Conservation (phyloP, 1,140 invertebrate genomes). For the Trachymyrmex cornetzi region DNA sequence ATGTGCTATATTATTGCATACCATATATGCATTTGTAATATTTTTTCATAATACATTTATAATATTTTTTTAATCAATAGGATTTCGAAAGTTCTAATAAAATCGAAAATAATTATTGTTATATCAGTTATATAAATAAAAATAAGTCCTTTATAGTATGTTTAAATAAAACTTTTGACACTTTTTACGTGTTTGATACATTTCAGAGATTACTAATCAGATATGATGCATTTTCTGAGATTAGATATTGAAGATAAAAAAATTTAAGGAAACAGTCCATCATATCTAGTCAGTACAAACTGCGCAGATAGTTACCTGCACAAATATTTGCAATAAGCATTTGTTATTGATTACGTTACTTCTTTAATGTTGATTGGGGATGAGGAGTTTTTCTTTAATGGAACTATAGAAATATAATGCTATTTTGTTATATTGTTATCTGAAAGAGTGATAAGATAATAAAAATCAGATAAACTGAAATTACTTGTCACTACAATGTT, state of each 20-base stretch:
- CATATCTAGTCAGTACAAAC: not conserved
- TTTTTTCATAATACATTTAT: not conserved
- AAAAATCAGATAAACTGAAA: not conserved
- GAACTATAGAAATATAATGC: not conserved
- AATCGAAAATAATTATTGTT: not conserved
- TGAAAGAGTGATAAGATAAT: not conserved
- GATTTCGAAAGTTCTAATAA: not conserved
- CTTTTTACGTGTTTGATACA: too few species aligned
- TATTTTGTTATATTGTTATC: not conserved
- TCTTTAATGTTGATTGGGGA: not conserved
- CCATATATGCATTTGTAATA: not conserved
- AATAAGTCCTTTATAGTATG: not conserved
- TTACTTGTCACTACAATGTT: not conserved
- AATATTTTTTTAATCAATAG: not conserved
- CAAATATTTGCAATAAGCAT: too few species aligned
- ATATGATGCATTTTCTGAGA: not conserved
- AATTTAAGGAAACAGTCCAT: not conserved
- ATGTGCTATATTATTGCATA: not conserved
- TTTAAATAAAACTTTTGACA: not conserved
- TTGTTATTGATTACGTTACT: not conserved
- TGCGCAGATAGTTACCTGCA: not conserved
- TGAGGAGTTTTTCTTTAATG: not conserved
- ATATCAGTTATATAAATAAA: not conserved
- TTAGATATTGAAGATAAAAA: constrained; percentile 2
- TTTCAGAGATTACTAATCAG: not conserved